These are phyloP conservation scores for Holacanthus passer DNA, from an alignment of 2,113 vertebrate species.

Conservation along the genomic window DNA sequence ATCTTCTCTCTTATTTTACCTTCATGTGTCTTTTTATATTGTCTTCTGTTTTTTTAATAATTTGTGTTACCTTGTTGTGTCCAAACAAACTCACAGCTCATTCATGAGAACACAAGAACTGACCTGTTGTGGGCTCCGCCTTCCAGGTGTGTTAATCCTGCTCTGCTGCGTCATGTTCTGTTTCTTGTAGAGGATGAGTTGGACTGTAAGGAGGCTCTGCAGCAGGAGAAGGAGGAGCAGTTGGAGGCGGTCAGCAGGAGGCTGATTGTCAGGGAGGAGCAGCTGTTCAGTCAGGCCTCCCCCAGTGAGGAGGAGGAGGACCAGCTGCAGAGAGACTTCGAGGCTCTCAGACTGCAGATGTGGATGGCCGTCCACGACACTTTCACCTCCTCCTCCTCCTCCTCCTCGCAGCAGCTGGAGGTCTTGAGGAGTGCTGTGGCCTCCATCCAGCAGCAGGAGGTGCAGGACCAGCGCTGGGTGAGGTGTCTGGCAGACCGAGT, in stretches of 20 bases:
- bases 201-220: not conserved
- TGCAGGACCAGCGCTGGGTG: conserved; percentile 82
- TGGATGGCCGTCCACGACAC: conserved; percentile 81
- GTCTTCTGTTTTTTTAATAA: too few relatives aligned
- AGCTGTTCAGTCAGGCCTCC: conserved; percentile 68
- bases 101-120: too few relatives aligned
- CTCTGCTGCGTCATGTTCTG: not conserved
- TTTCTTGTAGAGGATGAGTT: conserved; percentile 34
- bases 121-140: not conserved
- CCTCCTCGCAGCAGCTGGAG: conserved; percentile 47
- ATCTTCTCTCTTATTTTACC: too few relatives aligned
- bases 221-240: conserved; percentile 2
- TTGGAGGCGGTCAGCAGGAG: conserved; percentile 69
- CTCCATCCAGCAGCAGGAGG: conserved; percentile 87
- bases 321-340: conserved; percentile 78
- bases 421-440: conserved; percentile 84
- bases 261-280: conserved; percentile 85
- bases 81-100: too few relatives aligned
- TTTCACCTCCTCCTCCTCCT: conserved; percentile 76
- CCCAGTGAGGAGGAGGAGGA: conserved; percentile 75
- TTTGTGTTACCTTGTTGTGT: too few relatives aligned
- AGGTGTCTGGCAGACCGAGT: conserved; percentile 29
- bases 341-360: conserved; percentile 80
- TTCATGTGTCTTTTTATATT: too few relatives aligned
- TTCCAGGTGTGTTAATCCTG: not conserved